These are phyloP conservation scores for Nomada lathburiana DNA, from an alignment of 2,888 invertebrate species.

Conservation along the genomic window DNA sequence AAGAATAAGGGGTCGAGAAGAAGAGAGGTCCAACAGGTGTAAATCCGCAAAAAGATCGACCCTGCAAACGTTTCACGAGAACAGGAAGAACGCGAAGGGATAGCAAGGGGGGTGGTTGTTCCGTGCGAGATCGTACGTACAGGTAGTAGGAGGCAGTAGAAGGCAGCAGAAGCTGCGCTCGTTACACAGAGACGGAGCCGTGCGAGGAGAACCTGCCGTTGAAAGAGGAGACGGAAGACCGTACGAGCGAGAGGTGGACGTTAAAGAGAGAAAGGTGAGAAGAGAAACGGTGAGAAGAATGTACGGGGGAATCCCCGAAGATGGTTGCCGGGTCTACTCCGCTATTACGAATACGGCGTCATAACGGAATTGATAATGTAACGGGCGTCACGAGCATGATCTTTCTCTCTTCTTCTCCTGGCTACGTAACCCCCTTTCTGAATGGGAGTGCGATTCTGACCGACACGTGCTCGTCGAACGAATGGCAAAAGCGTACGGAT, in stretches of 20 bases:
- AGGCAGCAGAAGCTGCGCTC: constrained; percentile 27
- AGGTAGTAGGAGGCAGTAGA: constrained; percentile 57
- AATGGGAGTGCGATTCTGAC: constrained; percentile 77
- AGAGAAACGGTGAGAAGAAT: constrained; percentile 44
- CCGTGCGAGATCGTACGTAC: constrained; percentile 51
- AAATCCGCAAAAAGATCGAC: constrained; percentile 81
- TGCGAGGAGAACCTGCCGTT: constrained; percentile 44
- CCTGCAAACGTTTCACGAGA: constrained; percentile 73
- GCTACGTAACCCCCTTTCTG: constrained; percentile 80
- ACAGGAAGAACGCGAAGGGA: constrained; percentile 64
- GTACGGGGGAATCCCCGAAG: constrained; percentile 76
- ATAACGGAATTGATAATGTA: constrained; percentile 84
- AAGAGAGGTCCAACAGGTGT: constrained; percentile 83
- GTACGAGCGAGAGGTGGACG: constrained; percentile 35
- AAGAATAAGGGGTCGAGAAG: constrained; percentile 73
- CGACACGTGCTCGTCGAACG: constrained; percentile 71
- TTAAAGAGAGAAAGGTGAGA: constrained; percentile 58
- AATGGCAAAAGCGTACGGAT: constrained; percentile 48
- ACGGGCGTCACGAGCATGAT: constrained; percentile 80
- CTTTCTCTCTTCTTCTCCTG: constrained; percentile 69
- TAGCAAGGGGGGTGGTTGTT: constrained; percentile 49
- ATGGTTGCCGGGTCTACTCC: constrained; percentile 76
- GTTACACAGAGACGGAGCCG: constrained; percentile 56
- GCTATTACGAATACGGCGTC: constrained; percentile 82
- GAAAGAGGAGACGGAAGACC: constrained; percentile 55